A percentile compares a stretch with the other conserved stretches of the same genome.
phyloP scores from a whole-genome alignment of 53 echinoderm and acorn worm genomes.

The Zoroaster sp. region DNA sequence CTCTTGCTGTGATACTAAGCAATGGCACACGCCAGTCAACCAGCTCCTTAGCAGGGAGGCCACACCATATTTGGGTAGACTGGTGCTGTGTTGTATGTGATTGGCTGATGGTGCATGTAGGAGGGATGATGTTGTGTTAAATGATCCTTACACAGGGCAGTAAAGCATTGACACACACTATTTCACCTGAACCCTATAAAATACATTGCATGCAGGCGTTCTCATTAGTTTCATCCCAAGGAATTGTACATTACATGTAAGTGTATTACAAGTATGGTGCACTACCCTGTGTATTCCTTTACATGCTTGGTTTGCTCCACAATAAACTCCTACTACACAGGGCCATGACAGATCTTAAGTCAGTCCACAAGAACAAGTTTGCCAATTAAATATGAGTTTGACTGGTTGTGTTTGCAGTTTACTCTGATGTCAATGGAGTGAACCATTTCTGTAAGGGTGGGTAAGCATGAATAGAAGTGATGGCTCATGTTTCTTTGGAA shows the following conservation, averaged over 20 bases:
- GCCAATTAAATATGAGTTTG: slow-evolving; percentile 4
- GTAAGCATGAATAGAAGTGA: not conserved
- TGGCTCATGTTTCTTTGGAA: slow-evolving; percentile 16
- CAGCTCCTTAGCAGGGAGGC: slow-evolving; percentile 29
- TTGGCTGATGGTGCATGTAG: slow-evolving; percentile 10
- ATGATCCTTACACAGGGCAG: not conserved
- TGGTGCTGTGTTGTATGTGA: slow-evolving; percentile 37
- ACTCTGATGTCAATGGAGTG: slow-evolving; percentile 14
- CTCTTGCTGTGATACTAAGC: slow-evolving; percentile 34
- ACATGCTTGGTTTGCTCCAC: not conserved
- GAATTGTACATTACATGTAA: no score
- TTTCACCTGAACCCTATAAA: no score
- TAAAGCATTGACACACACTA: not conserved
- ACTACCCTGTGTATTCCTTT: not conserved
- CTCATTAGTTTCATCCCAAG: no score
- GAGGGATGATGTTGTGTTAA: not conserved
- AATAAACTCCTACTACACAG: no score
- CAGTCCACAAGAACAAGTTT: not conserved
- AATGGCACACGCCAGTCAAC: slow-evolving; percentile 49
- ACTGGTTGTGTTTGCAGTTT: not conserved
- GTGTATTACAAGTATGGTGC: no score
- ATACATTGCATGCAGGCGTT: no score
- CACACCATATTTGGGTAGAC: slow-evolving; percentile 50
- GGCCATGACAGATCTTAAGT: not conserved
- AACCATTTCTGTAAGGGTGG: slow-evolving; percentile 1